Conservation (phyloP, 23 tunicate genomes). For the Diplosoma virens region DNA sequence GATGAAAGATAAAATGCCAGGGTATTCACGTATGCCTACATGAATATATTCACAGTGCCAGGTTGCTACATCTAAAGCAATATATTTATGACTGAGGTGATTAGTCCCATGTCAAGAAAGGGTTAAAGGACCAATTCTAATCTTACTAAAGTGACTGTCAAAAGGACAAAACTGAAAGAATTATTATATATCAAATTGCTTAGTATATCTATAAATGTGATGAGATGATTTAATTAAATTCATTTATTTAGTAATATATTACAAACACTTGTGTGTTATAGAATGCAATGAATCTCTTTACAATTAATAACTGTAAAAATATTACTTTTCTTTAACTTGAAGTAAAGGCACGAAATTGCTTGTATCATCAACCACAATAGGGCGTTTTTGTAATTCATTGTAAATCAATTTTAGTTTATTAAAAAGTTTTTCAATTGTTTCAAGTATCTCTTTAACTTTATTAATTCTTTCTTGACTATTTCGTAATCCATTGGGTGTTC, state of each 20-base stretch:
- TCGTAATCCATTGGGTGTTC: constrained; percentile 17
- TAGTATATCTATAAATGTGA: background rate
- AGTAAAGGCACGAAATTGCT: background rate
- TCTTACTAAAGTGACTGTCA: background rate
- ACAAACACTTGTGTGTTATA: too few relatives aligned
- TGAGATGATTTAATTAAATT: too few relatives aligned
- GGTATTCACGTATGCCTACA: background rate
- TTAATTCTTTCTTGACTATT: constrained; percentile 24
- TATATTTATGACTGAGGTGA: background rate
- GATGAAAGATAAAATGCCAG: too few relatives aligned
- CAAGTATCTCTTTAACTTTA: constrained; percentile 40
- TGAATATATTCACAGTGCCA: background rate
- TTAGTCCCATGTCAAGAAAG: background rate
- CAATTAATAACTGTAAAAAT: too few relatives aligned
- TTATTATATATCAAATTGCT: background rate
- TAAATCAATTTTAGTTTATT: constrained; percentile 44
- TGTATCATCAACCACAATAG: background rate
- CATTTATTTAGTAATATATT: too few relatives aligned
- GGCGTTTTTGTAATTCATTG: constrained; percentile 41
- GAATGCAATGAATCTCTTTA: too few relatives aligned
- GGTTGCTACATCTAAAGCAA: too few relatives aligned
- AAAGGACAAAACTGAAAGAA: background rate
- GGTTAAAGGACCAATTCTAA: too few relatives aligned
- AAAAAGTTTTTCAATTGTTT: constrained; percentile 32
- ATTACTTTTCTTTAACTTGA: background rate